Conservation (phyloP, 2,113 vertebrate genomes). For the Pelodiscus sinensis region DNA sequence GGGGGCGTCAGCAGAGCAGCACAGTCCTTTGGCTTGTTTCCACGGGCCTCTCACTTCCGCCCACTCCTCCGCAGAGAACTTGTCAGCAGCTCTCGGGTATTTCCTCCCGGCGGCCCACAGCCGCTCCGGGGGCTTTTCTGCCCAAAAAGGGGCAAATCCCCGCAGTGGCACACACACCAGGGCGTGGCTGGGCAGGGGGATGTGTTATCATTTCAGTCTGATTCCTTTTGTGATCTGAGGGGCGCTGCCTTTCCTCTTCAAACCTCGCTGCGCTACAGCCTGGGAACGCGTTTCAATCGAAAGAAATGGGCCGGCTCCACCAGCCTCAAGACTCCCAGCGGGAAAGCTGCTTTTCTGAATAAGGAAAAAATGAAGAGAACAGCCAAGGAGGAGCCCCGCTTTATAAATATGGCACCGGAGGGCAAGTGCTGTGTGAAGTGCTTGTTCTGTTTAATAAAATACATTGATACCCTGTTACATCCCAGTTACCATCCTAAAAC, state of each 20-base stretch:
- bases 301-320: neutral
- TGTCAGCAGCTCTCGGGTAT: neutral
- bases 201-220: neutral
- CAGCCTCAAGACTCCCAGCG: neutral
- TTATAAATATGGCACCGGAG: neutral
- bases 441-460: neutral
- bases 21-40: neutral
- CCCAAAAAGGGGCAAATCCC: rapidly evolving
- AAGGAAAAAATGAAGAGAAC: neutral
- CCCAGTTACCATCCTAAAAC: neutral
- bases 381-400: neutral
- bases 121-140: constrained; percentile 11
- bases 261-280: neutral
- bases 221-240: neutral
- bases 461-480: neutral
- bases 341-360: neutral
- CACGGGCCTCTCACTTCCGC: constrained; percentile 38
- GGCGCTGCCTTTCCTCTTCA: neutral
- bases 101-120: neutral
- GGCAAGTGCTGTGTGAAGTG: neutral
- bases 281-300: neutral
- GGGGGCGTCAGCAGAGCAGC: constrained; percentile 10
- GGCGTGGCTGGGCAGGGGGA: neutral
- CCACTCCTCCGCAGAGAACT: neutral
- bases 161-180: rapidly evolving